Evolutionary conservation across 2,888 invertebrate genomes (phyloP).

Genomic region (Eupithecia subumbrata): DNA sequence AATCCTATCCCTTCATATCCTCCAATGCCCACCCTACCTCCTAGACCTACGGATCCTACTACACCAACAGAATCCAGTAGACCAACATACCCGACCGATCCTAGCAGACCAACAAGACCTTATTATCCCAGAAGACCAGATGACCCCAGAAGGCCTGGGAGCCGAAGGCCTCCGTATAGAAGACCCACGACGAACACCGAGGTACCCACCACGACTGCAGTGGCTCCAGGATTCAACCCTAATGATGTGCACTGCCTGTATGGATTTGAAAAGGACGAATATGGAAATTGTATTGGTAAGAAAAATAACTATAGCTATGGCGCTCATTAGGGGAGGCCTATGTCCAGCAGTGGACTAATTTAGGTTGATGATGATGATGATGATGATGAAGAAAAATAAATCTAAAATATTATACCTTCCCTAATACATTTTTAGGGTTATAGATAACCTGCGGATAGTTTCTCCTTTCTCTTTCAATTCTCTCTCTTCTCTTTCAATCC

Average conservation of each 20-base stretch:
- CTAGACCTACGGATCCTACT: slow-evolving; percentile 17
- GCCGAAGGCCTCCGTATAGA: slow-evolving; percentile 28
- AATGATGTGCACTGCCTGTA: slow-evolving; percentile 71
- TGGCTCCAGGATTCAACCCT: slow-evolving; percentile 58
- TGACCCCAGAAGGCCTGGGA: slow-evolving; percentile 30
- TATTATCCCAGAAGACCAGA: slow-evolving; percentile 42
- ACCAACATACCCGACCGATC: slow-evolving; percentile 27
- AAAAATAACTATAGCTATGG: no score
- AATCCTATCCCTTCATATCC: background rate
- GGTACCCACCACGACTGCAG: slow-evolving; percentile 35
- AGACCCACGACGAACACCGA: slow-evolving; percentile 35
- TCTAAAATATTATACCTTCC: background rate
- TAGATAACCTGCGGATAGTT: no score
- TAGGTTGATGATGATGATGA: no score
- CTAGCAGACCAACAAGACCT: slow-evolving; percentile 17
- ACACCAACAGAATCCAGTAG: slow-evolving; percentile 30
- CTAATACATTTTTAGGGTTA: no score
- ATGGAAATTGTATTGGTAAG: slow-evolving; percentile 33
- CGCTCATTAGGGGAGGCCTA: no score
- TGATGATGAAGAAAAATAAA: slow-evolving; percentile 13
- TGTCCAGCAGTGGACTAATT: no score
- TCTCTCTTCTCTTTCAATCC: no score
- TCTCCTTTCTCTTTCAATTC: no score
- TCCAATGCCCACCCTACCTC: slow-evolving; percentile 14
- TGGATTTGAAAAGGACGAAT: slow-evolving; percentile 80